phyloP scores from a whole-genome alignment of 1,140 invertebrate species.

The Drosophila rufa region DNA sequence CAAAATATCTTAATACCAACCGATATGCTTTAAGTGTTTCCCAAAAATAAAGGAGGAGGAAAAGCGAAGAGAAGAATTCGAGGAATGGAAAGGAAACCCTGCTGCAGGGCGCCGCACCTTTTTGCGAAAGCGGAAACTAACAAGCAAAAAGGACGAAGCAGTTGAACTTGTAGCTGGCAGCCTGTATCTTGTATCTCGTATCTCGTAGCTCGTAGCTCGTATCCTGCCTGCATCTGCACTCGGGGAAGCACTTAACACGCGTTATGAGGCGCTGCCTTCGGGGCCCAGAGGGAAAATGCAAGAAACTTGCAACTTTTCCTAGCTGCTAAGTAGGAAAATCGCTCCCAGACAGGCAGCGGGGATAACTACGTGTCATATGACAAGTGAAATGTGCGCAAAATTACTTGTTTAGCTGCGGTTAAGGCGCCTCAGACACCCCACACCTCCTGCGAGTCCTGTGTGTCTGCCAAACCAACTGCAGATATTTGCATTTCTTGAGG shows the following conservation, averaged over 20 bases:
- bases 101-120: constrained; percentile 48
- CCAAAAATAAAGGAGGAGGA: background rate
- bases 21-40: constrained; percentile 41
- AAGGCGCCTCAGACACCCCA: constrained; percentile 42
- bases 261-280: constrained; percentile 56
- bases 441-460: background rate
- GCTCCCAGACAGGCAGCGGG: constrained; percentile 60
- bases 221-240: constrained; percentile 13
- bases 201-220: constrained; percentile 56
- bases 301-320: constrained; percentile 69
- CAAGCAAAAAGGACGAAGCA: constrained; percentile 48
- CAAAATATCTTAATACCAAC: constrained; percentile 52
- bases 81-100: constrained; percentile 11
- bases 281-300: constrained; percentile 29
- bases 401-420: constrained; percentile 79
- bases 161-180: constrained; percentile 51
- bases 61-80: constrained; percentile 1
- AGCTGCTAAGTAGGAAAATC: constrained; percentile 75
- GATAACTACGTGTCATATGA: constrained; percentile 77
- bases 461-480: constrained; percentile 26
- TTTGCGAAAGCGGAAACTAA: constrained; percentile 59
- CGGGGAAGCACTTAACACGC: constrained; percentile 63
- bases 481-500: constrained; percentile 63
- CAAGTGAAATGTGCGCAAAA: constrained; percentile 82
- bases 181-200: constrained; percentile 50